A percentile compares a stretch with the other conserved stretches of the same genome.
phyloP scores from a whole-genome alignment of 1,140 invertebrate species.

The Aphelinus atriplicis region DNA sequence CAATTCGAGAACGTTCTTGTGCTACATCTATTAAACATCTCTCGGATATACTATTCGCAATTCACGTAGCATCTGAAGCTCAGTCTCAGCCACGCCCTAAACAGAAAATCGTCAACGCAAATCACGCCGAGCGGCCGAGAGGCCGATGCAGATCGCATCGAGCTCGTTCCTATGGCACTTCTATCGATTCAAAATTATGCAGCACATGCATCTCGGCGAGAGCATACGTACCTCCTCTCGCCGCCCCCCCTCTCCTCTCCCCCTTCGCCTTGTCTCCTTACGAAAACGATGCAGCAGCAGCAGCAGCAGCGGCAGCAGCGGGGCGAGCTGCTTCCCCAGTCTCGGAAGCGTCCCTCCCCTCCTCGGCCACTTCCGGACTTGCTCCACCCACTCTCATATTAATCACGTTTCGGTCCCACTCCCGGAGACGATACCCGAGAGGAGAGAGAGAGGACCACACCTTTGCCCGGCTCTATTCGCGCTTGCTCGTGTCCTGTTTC shows the following conservation, averaged over 20 bases:
- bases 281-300: slow-evolving; percentile 4
- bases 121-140: no score
- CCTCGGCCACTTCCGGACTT: slow-evolving; percentile 59
- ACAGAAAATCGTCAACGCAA: no score
- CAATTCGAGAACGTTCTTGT: no score
- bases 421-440: neutral
- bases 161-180: no score
- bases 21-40: no score
- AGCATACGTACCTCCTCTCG: neutral
- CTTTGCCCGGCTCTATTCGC: slow-evolving; percentile 56
- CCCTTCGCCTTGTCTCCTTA: neutral
- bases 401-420: slow-evolving; percentile 61
- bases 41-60: no score
- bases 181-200: slow-evolving; percentile 16
- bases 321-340: slow-evolving; percentile 43
- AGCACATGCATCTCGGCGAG: slow-evolving; percentile 34
- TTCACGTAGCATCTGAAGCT: no score
- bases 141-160: no score
- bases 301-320: slow-evolving; percentile 32
- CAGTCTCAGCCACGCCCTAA: no score
- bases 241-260: neutral
- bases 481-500: slow-evolving; percentile 62
- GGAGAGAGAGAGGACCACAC: slow-evolving; percentile 60
- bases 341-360: slow-evolving; percentile 59
- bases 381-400: slow-evolving; percentile 68